Base-by-base conservation (phyloP, 1,140 invertebrate genomes). In the Trichomalopsis sarcophagae region DNA sequence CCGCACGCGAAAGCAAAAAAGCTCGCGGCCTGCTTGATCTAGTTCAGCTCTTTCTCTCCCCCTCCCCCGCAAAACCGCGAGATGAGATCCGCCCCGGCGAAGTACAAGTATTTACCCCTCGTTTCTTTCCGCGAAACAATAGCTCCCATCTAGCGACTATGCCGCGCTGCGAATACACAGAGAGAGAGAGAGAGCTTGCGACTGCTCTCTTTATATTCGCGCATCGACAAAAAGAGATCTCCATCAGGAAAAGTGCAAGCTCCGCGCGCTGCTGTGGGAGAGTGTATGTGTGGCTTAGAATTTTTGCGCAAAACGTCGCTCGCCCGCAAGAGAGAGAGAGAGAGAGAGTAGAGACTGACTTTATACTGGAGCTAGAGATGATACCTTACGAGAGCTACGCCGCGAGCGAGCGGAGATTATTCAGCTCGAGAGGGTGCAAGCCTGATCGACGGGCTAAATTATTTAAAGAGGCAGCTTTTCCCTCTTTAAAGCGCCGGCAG, bases 401-500 rank as follows among this genome's bases (percentile, higher is more conserved):
- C 33, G 33, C 33, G 3, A 36, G 3, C 33, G 33, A 36, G 27
- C 27, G 0, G 66, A 66, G 82, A 84, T 71, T 79, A 79, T 78
- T 77, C 44, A 76, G 74, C 30, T 27, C 21, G 27, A 44, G 23
- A 21, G n/a, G 23, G 33, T 21, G 30, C 17, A 40, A 66, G 74
- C 36, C 17, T 83, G 82, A 86, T 86, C 82, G 83, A 86, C 69
- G 77, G 36, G 69, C 62, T 88, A 55, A 87, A 91, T 90, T 84
- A 90, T 90, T 90, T 86, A 89, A 89, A 90, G 89, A 89, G 74
- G 40, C 81, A 40, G 84, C 83, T 87, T 66, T 86, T 71, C 86
- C 82, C 88, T 88, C 87, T 89, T 88, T 89, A 90, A 68, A 83
- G 74, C 21, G 33, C 33, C 33, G 33, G 33, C 33, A 36, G 7